Evolutionary conservation across 2,113 vertebrate species (phyloP), one percentile per base, ranked within the genome.

Genomic region (Pipa parva): DNA sequence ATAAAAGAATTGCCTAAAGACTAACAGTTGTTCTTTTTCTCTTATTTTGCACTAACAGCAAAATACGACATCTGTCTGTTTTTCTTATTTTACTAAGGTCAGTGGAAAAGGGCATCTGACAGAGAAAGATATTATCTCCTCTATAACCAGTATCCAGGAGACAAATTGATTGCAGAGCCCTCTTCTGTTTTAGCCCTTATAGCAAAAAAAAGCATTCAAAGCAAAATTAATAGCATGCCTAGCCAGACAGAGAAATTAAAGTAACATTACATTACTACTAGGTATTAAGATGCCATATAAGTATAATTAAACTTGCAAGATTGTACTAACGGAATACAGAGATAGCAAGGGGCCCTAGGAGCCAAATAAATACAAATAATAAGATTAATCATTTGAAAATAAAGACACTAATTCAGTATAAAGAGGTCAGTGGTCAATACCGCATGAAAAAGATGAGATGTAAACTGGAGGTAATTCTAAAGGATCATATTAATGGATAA

Each of bases 91-190:
- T 29, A 68, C 31, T 52, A 49, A 60, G 65, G 65, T 68, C 65
- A 68, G 17, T 51, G 56, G 65, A 68, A 60, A 68, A 68, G 65
- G 65, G 45, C 65, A 68, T 59, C 65, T 68, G 65, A 68, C 56
- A 68, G 65, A 59, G 56, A 28, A 39, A 68, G 65, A 68, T 68
- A 68, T 45, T 28, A 68, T 68, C 65, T 68, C 59, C 17, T 59
- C 57, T 56, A 37, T 58, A 50, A 59, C 56, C 65, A 68, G 56
- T 59, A 68, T 59, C 65, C 65, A 59, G 65, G 46, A 68, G 59
- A 68, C 57, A 68, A 59, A 59, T 68, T 68, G 57, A 20, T 68
- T 68, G 31, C 65, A 68, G 65, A 60, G 56, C 27, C 65, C 65
- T 59, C 56, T 37, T 20, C 31, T 51, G 31, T 48, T 59, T 68